phyloP scores from a whole-genome alignment of 2,797 vertebrate species.

The Echeneis naucrates region DNA sequence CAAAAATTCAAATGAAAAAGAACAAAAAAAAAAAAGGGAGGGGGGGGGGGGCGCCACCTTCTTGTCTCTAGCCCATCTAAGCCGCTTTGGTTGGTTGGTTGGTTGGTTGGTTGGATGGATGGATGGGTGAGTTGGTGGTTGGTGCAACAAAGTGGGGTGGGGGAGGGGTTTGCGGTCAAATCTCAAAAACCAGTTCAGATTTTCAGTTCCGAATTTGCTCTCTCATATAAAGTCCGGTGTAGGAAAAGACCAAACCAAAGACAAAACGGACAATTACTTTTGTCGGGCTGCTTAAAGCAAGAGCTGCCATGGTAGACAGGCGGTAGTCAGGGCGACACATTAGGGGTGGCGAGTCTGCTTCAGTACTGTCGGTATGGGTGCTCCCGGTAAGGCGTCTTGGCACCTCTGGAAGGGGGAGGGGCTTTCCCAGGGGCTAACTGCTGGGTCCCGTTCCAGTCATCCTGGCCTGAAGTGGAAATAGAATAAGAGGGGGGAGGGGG shows the following conservation, averaged over 20 bases:
- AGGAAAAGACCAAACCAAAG: constrained; percentile 82
- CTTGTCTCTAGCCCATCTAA: constrained; percentile 85
- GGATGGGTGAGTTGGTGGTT: constrained; percentile 40
- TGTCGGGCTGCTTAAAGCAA: constrained; percentile 96
- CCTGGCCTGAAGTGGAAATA: constrained; percentile 86
- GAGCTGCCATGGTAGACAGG: constrained; percentile 96
- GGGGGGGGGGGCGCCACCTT: constrained; percentile 83
- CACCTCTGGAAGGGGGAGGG: constrained; percentile 88
- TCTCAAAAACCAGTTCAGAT: constrained; percentile 78
- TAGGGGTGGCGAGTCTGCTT: constrained; percentile 87
- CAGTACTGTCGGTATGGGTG: constrained; percentile 97
- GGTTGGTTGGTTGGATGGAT: constrained; percentile 26
- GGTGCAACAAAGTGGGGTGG: constrained; percentile 53
- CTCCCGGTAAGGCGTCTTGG: constrained; percentile 94
- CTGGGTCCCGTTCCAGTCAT: constrained; percentile 95
- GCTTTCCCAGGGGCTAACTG: constrained; percentile 88
- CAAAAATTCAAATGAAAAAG: constrained; percentile 64
- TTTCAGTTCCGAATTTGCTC: constrained; percentile 78
- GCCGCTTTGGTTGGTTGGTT: constrained; percentile 63
- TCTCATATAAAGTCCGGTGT: constrained; percentile 85
- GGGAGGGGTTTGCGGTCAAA: constrained; percentile 62
- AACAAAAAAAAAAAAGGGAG: constrained; percentile 57
- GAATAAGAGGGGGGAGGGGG: too few species aligned
- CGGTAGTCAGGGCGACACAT: constrained; percentile 90
- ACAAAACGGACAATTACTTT: constrained; percentile 99